Evolutionary conservation across 2,888 invertebrate species (phyloP).

Genomic region (Eudasyphora cyanicolor): DNA sequence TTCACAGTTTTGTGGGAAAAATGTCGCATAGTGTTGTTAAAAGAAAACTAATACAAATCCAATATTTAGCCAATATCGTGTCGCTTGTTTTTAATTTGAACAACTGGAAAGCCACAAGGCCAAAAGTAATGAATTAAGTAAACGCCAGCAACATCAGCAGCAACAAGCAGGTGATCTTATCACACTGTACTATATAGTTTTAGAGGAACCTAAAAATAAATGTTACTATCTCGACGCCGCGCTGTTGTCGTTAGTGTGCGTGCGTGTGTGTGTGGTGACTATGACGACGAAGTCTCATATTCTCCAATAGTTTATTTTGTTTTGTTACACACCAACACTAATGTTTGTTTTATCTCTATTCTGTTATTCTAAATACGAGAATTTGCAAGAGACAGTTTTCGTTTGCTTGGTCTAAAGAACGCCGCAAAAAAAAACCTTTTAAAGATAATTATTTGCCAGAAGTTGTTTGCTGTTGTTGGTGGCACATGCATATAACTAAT

Average conservation of each 20-base stretch:
- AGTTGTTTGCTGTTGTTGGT: too few relatives aligned
- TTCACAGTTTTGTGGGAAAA: too few relatives aligned
- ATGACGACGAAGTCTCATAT: neutral
- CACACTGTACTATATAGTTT: neutral
- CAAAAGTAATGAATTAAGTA: constrained; percentile 26
- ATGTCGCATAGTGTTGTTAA: too few relatives aligned
- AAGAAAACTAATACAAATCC: neutral
- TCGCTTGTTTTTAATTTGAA: constrained; percentile 1
- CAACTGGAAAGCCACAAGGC: constrained; percentile 17
- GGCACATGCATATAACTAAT: neutral
- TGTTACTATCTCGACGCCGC: constrained; percentile 4
- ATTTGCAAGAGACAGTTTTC: neutral
- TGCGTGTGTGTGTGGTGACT: neutral
- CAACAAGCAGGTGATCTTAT: constrained; percentile 3
- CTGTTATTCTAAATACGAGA: neutral
- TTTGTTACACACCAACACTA: constrained; percentile 17
- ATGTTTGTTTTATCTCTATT: neutral
- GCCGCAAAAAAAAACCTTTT: neutral
- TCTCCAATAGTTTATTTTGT: neutral
- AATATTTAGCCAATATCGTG: neutral
- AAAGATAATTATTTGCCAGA: neutral
- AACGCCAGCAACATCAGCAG: neutral
- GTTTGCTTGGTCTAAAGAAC: neutral
- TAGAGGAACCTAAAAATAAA: neutral
- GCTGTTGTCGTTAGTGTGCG: too few relatives aligned